These are phyloP conservation scores for Python bivittatus DNA, from an alignment of 2,113 vertebrate species.

Conservation along the genomic window DNA sequence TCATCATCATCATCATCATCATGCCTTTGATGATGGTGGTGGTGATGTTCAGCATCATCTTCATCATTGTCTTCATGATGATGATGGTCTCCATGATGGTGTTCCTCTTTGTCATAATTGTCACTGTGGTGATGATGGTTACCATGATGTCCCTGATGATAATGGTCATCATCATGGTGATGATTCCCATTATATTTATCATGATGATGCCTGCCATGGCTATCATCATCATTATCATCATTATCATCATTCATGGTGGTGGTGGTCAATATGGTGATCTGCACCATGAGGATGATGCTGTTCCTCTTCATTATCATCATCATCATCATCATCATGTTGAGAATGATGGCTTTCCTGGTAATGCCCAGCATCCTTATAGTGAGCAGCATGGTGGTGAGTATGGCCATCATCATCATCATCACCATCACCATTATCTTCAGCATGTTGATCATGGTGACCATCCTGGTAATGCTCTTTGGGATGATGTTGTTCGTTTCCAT, in stretches of 20 bases:
- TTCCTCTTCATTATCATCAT: background rate
- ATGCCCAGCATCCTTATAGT: background rate
- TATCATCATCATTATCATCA: background rate
- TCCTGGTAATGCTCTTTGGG: constrained; percentile 26
- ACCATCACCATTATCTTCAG: background rate
- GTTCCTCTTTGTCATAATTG: background rate
- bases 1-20: background rate
- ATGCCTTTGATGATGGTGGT: background rate
- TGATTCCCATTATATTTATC: background rate
- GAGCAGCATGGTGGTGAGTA: constrained; percentile 47
- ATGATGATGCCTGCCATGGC: background rate
- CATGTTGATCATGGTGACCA: background rate
- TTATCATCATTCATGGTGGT: background rate
- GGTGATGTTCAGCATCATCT: background rate
- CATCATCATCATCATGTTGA: background rate
- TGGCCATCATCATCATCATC: background rate
- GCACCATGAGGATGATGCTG: background rate
- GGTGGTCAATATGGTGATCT: background rate
- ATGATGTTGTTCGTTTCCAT: constrained; percentile 33
- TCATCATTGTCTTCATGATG: background rate
- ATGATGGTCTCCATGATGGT: background rate
- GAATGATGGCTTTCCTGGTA: background rate
- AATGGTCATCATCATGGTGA: background rate
- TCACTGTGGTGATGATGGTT: background rate
- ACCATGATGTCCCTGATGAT: background rate